phyloP scores from a whole-genome alignment of 23 tunicate species.

The Styela plicata region DNA sequence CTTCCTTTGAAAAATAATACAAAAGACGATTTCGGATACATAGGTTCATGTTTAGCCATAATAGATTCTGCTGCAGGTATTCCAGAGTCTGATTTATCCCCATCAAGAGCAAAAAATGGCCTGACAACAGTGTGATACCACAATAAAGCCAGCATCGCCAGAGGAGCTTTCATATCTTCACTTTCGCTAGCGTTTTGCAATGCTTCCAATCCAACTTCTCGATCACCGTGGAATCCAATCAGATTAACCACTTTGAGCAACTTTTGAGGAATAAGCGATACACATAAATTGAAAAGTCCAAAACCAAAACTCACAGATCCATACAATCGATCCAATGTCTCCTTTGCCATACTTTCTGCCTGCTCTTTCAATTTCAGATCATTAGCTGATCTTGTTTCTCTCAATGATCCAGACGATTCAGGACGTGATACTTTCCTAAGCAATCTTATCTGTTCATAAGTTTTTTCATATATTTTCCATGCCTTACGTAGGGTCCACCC shows the following conservation, averaged over 20 bases:
- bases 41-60: conserved; percentile 42
- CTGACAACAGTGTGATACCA: conserved; percentile 87
- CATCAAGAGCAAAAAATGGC: conserved; percentile 89
- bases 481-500: conserved; percentile 88
- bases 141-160: conserved; percentile 72
- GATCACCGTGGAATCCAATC: conserved; percentile 79
- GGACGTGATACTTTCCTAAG: conserved; percentile 16
- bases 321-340: conserved; percentile 40
- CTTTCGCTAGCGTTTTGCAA: conserved; percentile 57
- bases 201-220: conserved; percentile 44
- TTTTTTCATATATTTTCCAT: conserved; percentile 81
- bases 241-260: conserved; percentile 62
- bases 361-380: conserved; percentile 14
- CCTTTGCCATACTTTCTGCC: conserved; percentile 4
- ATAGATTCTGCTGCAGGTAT: conserved; percentile 67
- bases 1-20: conserved; percentile 82
- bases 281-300: conserved; percentile 75
- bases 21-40: conserved; percentile 60
- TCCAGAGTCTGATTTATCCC: conserved; percentile 49
- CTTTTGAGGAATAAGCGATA: conserved; percentile 73
- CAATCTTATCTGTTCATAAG: conserved; percentile 47
- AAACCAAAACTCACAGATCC: conserved; percentile 78
- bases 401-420: background rate
- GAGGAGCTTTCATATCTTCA: conserved; percentile 82
- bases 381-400: background rate